Base-by-base conservation (phyloP, 2,113 vertebrate species). In the Australoheros scitulus region DNA sequence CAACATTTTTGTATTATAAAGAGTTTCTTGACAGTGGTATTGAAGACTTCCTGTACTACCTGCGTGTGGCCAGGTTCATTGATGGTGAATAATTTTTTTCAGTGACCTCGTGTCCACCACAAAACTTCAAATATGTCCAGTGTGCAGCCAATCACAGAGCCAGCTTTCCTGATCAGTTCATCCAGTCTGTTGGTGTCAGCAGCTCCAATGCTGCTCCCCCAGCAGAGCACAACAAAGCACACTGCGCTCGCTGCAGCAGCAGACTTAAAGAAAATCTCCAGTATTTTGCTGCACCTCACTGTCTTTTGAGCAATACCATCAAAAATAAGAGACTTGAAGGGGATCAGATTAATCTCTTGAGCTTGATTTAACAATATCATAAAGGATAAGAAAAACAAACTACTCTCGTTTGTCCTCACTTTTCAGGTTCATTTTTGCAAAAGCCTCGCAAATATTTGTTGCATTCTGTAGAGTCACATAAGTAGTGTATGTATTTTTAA, bases 201-300 rank as follows among this genome's bases (percentile, higher is more conserved):
- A 29, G 64, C 8, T 6, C 41, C 0, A 8, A 68, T 0, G 1
- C 41, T 17, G 41, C 26, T 29, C 41, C 15, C 64, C 41, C 24
- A 18, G 64, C 43, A 52, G 43, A 52, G 22, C 65, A 43, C 43
- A 70, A 70, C 43, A 32, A 32, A 70, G 65, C 24, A 29, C 38
- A 15, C 41, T 68, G 64, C 11, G 24, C 64, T 70, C 41, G 47
- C 2, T 17, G 18, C 65, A 70, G 18, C 65, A 70, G 18, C 14
- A 50, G 26, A 68, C 41, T 18, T 26, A 50, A 47, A 47, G 41
- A 11, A 70, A 70, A 7, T 2, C 9, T 2, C 36, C 36, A 9
- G 36, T 38, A 10, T 38, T 20, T 70, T 50, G 41, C 65, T 70
- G 24, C 24, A 24, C 11, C 65, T 50, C 24, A 29, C 5, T 7